Evolutionary conservation across 2,888 invertebrate species (phyloP).

Genomic region (Ctenicera cuprea): DNA sequence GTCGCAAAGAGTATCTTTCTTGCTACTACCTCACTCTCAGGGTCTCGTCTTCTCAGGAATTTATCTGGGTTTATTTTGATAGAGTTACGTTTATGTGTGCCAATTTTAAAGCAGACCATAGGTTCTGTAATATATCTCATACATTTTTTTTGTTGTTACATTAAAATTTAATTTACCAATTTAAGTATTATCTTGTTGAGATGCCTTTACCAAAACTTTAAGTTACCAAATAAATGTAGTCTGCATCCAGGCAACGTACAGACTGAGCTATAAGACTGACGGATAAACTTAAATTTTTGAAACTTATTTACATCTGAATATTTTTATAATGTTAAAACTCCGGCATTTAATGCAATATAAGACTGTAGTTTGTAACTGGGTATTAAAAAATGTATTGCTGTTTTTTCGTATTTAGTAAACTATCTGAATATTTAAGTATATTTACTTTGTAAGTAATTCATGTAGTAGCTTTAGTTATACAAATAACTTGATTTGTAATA

Average conservation of each 20-base stretch:
- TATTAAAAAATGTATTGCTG: slow-evolving; percentile 26
- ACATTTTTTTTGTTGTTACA: slow-evolving; percentile 27
- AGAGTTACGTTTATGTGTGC: slow-evolving; percentile 44
- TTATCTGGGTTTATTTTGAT: slow-evolving; percentile 27
- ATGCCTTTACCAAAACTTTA: slow-evolving; percentile 44
- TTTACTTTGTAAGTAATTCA: not conserved
- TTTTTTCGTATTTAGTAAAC: slow-evolving; percentile 23
- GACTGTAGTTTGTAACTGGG: slow-evolving; percentile 41
- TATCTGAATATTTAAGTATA: not conserved
- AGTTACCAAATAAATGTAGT: slow-evolving; percentile 48
- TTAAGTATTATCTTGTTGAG: slow-evolving; percentile 38
- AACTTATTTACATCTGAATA: slow-evolving; percentile 45
- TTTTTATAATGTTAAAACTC: slow-evolving; percentile 45
- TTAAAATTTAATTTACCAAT: slow-evolving; percentile 20
- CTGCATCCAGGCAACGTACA: slow-evolving; percentile 54
- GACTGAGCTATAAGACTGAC: slow-evolving; percentile 57
- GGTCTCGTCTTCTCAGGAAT: slow-evolving; percentile 41
- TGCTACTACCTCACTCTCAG: slow-evolving; percentile 44
- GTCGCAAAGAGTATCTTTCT: not conserved
- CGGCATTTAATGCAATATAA: slow-evolving; percentile 45
- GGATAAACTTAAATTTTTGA: slow-evolving; percentile 43
- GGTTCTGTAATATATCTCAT: slow-evolving; percentile 41
- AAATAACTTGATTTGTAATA: slow-evolving; percentile 3
- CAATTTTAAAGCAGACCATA: slow-evolving; percentile 45
- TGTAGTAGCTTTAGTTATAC: slow-evolving; percentile 5